phyloP scores from a whole-genome alignment of 2,888 invertebrate genomes.

The Drosophila kuntzei region DNA sequence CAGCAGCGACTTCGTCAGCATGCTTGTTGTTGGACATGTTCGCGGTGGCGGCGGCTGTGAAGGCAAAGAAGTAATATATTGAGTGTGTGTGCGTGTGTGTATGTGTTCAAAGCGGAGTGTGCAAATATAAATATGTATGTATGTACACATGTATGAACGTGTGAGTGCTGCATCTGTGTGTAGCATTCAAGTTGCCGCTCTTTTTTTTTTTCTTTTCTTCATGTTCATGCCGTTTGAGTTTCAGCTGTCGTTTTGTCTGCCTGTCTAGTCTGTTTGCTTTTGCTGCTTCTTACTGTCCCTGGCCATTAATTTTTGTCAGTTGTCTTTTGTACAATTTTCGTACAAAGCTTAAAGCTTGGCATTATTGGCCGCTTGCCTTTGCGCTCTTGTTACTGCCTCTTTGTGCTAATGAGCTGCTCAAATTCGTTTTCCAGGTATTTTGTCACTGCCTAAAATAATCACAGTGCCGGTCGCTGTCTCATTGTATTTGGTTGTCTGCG shows the following conservation, averaged over 20 bases:
- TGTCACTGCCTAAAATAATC: constrained; percentile 74
- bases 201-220: constrained; percentile 49
- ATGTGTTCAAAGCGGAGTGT: constrained; percentile 67
- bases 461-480: constrained; percentile 4
- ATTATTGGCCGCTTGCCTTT: constrained; percentile 44
- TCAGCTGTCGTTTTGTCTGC: constrained; percentile 66
- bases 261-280: constrained; percentile 67
- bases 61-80: constrained; percentile 64
- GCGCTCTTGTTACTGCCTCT: constrained; percentile 26
- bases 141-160: constrained; percentile 23
- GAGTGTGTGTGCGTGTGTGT: constrained; percentile 39
- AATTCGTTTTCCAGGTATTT: constrained; percentile 57
- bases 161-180: constrained; percentile 52
- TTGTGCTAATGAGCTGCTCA: constrained; percentile 59
- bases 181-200: constrained; percentile 74
- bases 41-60: constrained; percentile 35
- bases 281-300: constrained; percentile 34
- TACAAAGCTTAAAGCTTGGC: constrained; percentile 63
- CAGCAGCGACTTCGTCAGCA: constrained; percentile 49
- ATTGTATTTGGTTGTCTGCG: constrained; percentile 17
- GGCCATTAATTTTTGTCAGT: constrained; percentile 56
- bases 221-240: constrained; percentile 45
- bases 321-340: constrained; percentile 50
- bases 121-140: constrained; percentile 68
- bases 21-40: constrained; percentile 56